A percentile compares a stretch with the other conserved stretches of the same genome.
Conservation (phyloP, 2,113 vertebrate genomes). For the Oostethus manadensis region DNA sequence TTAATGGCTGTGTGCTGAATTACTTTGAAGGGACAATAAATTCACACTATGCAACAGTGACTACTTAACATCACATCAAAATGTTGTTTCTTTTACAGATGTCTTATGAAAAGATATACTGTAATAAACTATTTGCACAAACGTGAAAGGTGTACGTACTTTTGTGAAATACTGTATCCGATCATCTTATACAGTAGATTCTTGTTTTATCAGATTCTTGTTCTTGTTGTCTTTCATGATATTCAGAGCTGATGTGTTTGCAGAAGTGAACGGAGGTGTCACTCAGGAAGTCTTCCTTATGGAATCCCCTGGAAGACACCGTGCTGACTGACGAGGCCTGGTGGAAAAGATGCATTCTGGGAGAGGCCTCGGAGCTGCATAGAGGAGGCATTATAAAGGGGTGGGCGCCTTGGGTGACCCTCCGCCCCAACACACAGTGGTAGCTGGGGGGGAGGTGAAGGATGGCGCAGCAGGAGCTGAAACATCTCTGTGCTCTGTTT, state of each 20-base stretch:
- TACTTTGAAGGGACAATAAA: too few species aligned
- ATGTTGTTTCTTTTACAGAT: too few species aligned
- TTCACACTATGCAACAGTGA: too few species aligned
- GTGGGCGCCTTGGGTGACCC: constrained; percentile 39
- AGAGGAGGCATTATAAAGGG: constrained; percentile 24
- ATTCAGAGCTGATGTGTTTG: background rate
- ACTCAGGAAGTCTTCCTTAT: constrained; percentile 7
- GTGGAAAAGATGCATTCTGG: constrained; percentile 40
- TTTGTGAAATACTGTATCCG: too few species aligned
- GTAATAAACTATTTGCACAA: too few species aligned
- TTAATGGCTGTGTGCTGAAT: too few species aligned
- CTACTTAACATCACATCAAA: too few species aligned
- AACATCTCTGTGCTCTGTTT: constrained; percentile 15
- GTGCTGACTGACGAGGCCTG: constrained; percentile 46
- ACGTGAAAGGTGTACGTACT: too few species aligned
- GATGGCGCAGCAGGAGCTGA: constrained; percentile 43
- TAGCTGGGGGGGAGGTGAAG: constrained; percentile 28
- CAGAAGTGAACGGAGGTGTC: background rate
- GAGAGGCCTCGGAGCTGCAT: constrained; percentile 43
- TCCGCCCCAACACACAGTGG: constrained; percentile 4
- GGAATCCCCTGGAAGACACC: constrained; percentile 18
- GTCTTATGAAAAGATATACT: too few species aligned
- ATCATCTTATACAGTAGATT: too few species aligned
- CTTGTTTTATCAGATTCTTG: background rate
- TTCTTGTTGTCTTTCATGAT: background rate